These are phyloP conservation scores for Cephus rjabovi DNA, from an alignment of 2,888 invertebrate species.

Conservation along the genomic window DNA sequence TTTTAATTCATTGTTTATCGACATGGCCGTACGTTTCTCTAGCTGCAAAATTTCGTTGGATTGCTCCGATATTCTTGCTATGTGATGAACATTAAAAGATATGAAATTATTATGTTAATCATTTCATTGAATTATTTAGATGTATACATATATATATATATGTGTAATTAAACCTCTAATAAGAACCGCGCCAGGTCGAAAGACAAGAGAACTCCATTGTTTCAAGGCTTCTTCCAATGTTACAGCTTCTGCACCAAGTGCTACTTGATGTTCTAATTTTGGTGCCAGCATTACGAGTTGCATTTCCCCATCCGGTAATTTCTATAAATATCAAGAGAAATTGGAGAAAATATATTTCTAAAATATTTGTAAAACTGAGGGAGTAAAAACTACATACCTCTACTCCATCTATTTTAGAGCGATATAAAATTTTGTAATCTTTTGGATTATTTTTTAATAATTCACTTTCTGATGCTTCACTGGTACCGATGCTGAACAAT, in stretches of 20 bases:
- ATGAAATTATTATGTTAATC: background rate
- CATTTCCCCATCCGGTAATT: constrained; percentile 18
- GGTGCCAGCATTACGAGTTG: constrained; percentile 39
- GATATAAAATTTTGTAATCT: constrained; percentile 46
- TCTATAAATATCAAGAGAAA: constrained; percentile 24
- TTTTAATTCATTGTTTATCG: constrained; percentile 46
- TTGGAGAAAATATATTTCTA: background rate
- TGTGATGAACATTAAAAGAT: background rate
- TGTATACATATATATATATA: background rate
- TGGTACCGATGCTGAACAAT: constrained; percentile 41
- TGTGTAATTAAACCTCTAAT: constrained; percentile 37
- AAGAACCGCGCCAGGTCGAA: constrained; percentile 43
- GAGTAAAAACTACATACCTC: constrained; percentile 32
- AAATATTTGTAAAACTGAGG: no score
- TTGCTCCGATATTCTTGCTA: constrained; percentile 42
- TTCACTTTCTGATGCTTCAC: constrained; percentile 34
- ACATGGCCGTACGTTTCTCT: constrained; percentile 41
- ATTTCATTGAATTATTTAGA: background rate
- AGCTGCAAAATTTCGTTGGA: constrained; percentile 44
- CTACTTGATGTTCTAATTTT: constrained; percentile 49
- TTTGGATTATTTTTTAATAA: constrained; percentile 41
- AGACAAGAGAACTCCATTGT: constrained; percentile 47
- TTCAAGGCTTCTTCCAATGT: constrained; percentile 47
- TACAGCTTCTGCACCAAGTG: constrained; percentile 47
- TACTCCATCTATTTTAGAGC: constrained; percentile 45